These are phyloP conservation scores for Camelus dromedarius DNA, from an alignment of 2,113 vertebrate species.

Conservation along the genomic window DNA sequence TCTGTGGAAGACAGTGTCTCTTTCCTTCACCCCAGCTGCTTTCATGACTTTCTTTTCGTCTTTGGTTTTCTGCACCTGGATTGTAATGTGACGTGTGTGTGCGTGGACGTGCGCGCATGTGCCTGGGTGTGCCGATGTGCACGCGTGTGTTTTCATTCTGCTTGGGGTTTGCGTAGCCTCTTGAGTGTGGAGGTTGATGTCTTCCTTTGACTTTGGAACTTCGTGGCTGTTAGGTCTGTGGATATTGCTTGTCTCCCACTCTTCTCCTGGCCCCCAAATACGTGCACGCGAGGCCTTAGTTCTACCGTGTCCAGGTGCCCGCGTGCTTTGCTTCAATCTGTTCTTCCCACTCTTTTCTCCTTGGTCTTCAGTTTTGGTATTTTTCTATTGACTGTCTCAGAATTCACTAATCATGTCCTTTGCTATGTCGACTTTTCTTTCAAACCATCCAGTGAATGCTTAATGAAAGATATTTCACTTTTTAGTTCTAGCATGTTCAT, in stretches of 20 bases:
- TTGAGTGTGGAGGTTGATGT: background rate
- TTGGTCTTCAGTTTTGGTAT: background rate
- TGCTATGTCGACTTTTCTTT: background rate
- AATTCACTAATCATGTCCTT: background rate
- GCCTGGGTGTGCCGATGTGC: no score
- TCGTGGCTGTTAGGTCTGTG: background rate
- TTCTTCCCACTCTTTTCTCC: background rate
- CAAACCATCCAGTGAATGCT: background rate
- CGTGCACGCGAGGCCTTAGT: fast-evolving
- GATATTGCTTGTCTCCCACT: background rate
- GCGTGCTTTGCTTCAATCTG: background rate
- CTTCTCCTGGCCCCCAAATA: background rate
- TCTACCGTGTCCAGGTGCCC: fast-evolving
- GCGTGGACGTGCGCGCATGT: fast-evolving
- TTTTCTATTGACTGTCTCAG: background rate
- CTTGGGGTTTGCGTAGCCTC: background rate
- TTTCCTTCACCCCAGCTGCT: background rate
- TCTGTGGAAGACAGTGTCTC: background rate
- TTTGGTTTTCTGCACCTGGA: background rate
- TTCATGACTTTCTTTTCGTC: background rate
- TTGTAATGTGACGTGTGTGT: background rate
- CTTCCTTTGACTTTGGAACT: background rate
- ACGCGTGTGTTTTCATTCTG: fast-evolving
- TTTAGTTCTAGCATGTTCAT: background rate
- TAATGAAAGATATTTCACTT: background rate